These are phyloP conservation scores for Pentalonia nigronervosa DNA, from an alignment of 1,140 invertebrate species.

Conservation along the genomic window DNA sequence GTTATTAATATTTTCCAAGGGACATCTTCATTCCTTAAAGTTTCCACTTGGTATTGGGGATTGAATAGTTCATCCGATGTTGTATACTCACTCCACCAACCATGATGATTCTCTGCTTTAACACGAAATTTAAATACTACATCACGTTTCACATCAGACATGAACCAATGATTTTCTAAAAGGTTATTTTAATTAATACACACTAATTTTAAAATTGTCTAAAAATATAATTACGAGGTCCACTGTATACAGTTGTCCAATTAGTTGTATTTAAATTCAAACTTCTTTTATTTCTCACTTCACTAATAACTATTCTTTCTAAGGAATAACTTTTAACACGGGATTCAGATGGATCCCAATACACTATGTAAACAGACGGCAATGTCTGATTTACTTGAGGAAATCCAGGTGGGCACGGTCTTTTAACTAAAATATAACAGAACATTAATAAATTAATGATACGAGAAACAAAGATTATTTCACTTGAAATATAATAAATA, in stretches of 20 bases:
- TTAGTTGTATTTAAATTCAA: conserved; percentile 13
- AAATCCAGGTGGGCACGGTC: conserved; percentile 72
- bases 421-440: conserved; percentile 67
- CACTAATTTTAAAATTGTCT: not conserved
- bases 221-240: conserved; percentile 41
- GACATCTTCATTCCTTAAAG: conserved; percentile 33
- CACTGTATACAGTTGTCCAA: conserved; percentile 44
- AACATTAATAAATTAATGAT: conserved; percentile 52
- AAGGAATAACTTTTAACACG: conserved; percentile 34
- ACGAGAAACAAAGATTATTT: not conserved
- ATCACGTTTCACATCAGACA: conserved; percentile 70
- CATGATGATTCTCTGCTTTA: conserved; percentile 79
- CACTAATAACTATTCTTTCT: conserved; percentile 25
- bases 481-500: not conserved
- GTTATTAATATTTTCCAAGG: conserved; percentile 25
- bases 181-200: conserved; percentile 54
- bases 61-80: conserved; percentile 66
- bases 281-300: conserved; percentile 51
- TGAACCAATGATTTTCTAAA: conserved; percentile 79
- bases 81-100: conserved; percentile 76
- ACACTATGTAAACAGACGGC: conserved; percentile 74
- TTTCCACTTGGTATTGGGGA: conserved; percentile 58
- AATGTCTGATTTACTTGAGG: conserved; percentile 72
- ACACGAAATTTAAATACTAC: conserved; percentile 78
- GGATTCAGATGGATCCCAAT: conserved; percentile 73